phyloP scores from a whole-genome alignment of 2,888 invertebrate species.

The Tenthredo livida region DNA sequence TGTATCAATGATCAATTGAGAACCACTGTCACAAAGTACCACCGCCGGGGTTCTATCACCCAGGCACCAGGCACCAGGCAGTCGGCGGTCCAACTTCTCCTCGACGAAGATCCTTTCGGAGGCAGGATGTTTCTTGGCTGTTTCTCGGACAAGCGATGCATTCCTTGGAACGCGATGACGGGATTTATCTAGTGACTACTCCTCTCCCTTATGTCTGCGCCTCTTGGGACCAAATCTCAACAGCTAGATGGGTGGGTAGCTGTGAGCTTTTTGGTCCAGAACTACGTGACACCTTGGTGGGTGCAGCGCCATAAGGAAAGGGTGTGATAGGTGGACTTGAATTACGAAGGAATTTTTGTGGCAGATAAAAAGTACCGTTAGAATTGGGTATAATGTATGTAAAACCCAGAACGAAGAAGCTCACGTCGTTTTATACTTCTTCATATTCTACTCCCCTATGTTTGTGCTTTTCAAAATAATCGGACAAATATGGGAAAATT shows the following conservation, averaged over 20 bases:
- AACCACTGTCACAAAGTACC: slow-evolving; percentile 46
- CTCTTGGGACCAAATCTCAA: slow-evolving; percentile 18
- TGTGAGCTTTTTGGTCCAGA: background rate
- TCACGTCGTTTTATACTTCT: background rate
- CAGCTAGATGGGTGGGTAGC: background rate
- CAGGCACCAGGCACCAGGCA: slow-evolving; percentile 34
- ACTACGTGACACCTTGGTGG: background rate
- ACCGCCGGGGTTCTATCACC: slow-evolving; percentile 42
- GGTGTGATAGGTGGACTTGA: slow-evolving; percentile 1
- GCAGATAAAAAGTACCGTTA: slow-evolving; percentile 2
- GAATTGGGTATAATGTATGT: background rate
- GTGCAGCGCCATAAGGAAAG: background rate
- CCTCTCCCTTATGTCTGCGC: slow-evolving; percentile 23
- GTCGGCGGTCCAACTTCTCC: slow-evolving; percentile 31
- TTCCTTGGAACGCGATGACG: slow-evolving; percentile 36
- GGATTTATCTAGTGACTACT: slow-evolving; percentile 50
- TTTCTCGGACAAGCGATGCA: slow-evolving; percentile 32
- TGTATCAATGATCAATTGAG: background rate
- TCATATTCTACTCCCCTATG: background rate
- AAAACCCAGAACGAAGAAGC: background rate
- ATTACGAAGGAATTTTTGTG: slow-evolving; percentile 17
- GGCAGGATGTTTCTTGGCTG: slow-evolving; percentile 39
- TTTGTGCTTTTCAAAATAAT: background rate
- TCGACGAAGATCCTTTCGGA: slow-evolving; percentile 37
- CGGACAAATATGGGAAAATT: background rate